Evolutionary conservation across 2,113 vertebrate species (phyloP).

Genomic region (Athene cunicularia): DNA sequence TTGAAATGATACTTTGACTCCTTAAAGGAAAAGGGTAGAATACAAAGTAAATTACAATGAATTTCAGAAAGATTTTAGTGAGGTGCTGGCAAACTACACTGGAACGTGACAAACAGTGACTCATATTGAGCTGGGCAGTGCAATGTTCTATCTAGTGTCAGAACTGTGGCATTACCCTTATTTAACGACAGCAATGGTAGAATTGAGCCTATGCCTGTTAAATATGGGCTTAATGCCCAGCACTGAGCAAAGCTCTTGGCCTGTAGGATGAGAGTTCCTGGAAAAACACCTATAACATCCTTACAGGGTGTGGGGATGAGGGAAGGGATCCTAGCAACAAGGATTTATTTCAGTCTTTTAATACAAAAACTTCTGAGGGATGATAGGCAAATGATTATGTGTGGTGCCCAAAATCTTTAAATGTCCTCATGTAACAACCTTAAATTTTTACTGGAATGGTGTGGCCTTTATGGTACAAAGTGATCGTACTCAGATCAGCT

Average conservation of each 20-base stretch:
- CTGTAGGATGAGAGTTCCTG: neutral
- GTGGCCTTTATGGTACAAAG: neutral
- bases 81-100: no score
- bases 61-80: neutral
- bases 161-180: neutral
- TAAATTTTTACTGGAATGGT: neutral
- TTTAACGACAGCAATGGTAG: neutral
- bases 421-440: neutral
- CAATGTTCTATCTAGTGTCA: neutral
- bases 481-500: neutral
- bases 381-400: neutral
- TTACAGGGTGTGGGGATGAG: neutral
- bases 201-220: neutral
- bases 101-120: accelerated
- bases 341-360: neutral
- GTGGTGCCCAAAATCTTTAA: neutral
- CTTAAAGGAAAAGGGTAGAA: neutral
- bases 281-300: neutral
- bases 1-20: neutral
- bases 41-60: neutral
- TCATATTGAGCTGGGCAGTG: no score
- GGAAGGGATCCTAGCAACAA: neutral
- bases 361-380: neutral
- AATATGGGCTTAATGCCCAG: neutral
- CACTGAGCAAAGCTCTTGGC: neutral